phyloP scores from a whole-genome alignment of 1,140 invertebrate species.

The Drosophila melanica region DNA sequence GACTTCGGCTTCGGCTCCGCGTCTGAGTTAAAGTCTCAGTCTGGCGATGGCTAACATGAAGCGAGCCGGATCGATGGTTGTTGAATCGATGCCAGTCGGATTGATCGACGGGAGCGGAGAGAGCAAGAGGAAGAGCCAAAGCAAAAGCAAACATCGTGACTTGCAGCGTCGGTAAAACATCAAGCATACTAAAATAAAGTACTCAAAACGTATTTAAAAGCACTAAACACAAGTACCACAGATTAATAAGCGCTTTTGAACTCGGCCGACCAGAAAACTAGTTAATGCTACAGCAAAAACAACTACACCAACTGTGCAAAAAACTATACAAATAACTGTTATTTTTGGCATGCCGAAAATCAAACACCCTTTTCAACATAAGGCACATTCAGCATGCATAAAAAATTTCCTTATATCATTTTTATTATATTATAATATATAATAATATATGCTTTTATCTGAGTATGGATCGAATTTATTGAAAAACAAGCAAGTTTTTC shows the following conservation, averaged over 20 bases:
- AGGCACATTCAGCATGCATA: not conserved
- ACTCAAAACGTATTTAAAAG: constrained; percentile 83
- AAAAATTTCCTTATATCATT: no score
- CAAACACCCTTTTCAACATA: not conserved
- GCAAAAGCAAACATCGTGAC: constrained; percentile 69
- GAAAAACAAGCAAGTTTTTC: no score
- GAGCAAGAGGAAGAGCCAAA: constrained; percentile 10
- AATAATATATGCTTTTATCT: no score
- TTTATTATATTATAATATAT: no score
- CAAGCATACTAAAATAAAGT: constrained; percentile 81
- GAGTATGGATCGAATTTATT: no score
- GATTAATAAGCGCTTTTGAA: constrained; percentile 84
- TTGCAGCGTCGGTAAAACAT: constrained; percentile 79
- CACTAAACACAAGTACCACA: constrained; percentile 82
- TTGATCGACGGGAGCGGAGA: constrained; percentile 38
- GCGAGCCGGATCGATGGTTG: not conserved
- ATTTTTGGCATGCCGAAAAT: no score
- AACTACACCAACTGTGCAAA: constrained; percentile 18
- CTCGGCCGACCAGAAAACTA: constrained; percentile 83
- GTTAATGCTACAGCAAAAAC: constrained; percentile 61
- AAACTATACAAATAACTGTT: not conserved
- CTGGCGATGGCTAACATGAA: no score
- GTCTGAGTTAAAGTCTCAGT: no score
- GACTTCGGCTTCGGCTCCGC: not conserved
- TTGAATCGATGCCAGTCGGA: constrained; percentile 13